A percentile compares a stretch with the other conserved stretches of the same genome.
Evolutionary conservation across 2,797 vertebrate species (phyloP).

Genomic region (Anabacerthia variegaticeps): DNA sequence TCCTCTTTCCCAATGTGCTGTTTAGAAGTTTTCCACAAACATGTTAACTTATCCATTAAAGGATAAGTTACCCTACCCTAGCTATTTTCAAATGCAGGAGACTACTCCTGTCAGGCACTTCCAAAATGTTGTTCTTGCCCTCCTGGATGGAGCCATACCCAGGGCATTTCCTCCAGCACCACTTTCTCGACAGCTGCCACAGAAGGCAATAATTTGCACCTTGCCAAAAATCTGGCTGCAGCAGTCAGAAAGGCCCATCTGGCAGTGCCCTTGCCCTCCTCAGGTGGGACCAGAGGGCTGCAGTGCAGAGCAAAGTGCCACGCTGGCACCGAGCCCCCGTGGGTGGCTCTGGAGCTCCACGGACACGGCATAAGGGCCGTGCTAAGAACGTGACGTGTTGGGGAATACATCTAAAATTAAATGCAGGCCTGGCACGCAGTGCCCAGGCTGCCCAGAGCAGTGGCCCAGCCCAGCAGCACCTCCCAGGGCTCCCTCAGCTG

Average conservation of each 20-base stretch:
- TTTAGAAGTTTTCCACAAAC: slow-evolving; percentile 12
- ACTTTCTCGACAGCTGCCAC: neutral
- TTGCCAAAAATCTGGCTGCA: neutral
- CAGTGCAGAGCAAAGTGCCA: neutral
- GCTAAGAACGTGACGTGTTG: rapidly evolving
- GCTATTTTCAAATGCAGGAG: neutral
- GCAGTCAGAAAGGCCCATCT: neutral
- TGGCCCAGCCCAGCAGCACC: neutral
- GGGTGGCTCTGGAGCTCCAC: neutral
- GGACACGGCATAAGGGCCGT: neutral
- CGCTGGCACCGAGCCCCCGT: rapidly evolving
- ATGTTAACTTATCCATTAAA: neutral
- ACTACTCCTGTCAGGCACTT: neutral
- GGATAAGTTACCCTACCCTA: neutral
- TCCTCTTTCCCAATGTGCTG: neutral
- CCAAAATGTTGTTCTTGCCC: neutral
- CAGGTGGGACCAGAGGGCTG: neutral
- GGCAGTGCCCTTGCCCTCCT: neutral
- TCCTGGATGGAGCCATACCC: neutral
- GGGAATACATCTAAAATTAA: neutral
- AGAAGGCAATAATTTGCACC: neutral
- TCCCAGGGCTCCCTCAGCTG: neutral
- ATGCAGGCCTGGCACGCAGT: neutral
- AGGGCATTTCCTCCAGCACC: neutral
- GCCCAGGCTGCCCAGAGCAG: neutral